phyloP scores from a whole-genome alignment of 2,888 invertebrate genomes.

The Poecilobothrus nobilitatus region DNA sequence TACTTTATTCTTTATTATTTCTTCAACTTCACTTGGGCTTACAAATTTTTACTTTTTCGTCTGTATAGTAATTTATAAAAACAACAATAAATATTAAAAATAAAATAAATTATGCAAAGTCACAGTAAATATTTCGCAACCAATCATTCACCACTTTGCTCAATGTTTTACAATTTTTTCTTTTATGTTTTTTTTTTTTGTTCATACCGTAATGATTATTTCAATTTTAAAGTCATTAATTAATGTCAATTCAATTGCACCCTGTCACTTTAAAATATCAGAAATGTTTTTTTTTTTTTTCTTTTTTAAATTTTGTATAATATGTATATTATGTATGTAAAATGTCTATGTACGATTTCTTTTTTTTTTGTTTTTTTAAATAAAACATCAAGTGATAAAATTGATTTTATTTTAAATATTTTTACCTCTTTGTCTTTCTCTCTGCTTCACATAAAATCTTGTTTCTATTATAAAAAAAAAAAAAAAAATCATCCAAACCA shows the following conservation, averaged over 20 bases:
- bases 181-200: too few species aligned
- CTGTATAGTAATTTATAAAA: background rate
- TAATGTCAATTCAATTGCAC: slow-evolving; percentile 6
- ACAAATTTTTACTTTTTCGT: background rate
- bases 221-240: slow-evolving; percentile 3
- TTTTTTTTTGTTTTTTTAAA: background rate
- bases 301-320: background rate
- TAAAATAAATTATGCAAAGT: background rate
- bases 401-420: too few species aligned
- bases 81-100: background rate
- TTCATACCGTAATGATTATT: background rate
- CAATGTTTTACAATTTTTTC: too few species aligned
- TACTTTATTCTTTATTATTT: background rate
- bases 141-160: background rate
- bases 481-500: too few species aligned
- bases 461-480: too few species aligned
- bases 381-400: background rate
- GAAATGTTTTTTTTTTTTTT: background rate
- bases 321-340: background rate
- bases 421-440: too few species aligned
- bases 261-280: slow-evolving; percentile 4
- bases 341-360: background rate
- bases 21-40: background rate
- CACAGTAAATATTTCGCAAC: slow-evolving; percentile 3
- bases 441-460: too few species aligned